phyloP scores from a whole-genome alignment of 2,888 invertebrate genomes.

The Lasioglossum villosulum region DNA sequence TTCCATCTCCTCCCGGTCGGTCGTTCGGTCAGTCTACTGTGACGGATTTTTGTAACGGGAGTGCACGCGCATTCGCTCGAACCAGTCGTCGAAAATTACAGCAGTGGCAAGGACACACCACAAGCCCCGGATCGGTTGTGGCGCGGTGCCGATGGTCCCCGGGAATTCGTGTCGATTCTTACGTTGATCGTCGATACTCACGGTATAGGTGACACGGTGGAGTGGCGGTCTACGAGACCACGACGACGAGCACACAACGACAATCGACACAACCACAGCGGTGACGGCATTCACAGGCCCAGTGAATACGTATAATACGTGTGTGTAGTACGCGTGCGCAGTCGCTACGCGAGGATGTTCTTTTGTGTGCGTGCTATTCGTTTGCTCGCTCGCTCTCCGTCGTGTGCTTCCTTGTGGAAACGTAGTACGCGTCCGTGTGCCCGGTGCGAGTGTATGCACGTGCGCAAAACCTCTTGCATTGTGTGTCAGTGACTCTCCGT shows the following conservation, averaged over 20 bases:
- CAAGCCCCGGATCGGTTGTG: conserved; percentile 38
- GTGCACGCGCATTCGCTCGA: conserved; percentile 56
- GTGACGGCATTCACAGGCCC: conserved; percentile 45
- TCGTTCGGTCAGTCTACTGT: conserved; percentile 52
- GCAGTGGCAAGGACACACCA: conserved; percentile 50
- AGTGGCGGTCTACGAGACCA: conserved; percentile 55
- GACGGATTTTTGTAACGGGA: conserved; percentile 59
- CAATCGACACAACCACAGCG: conserved; percentile 22
- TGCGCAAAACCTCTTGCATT: conserved; percentile 47
- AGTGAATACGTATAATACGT: conserved; percentile 47
- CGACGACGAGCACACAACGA: conserved; percentile 32
- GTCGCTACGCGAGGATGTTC: conserved; percentile 58
- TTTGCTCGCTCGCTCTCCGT: conserved; percentile 30
- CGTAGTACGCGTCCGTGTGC: conserved; percentile 41
- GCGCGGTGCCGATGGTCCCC: conserved; percentile 50
- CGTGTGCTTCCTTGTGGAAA: conserved; percentile 53
- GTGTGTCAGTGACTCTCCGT: conserved; percentile 63
- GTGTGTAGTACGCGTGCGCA: conserved; percentile 66
- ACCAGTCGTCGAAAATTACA: conserved; percentile 47
- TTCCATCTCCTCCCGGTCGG: conserved; percentile 57
- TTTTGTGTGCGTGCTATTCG: conserved; percentile 57
- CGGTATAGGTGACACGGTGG: conserved; percentile 54
- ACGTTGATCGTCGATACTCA: conserved; percentile 46
- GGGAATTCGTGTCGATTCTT: conserved; percentile 56
- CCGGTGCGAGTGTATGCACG: conserved; percentile 40